A percentile compares a stretch with the other conserved stretches of the same genome.
phyloP scores from a whole-genome alignment of 2,113 vertebrate species.

The Ranitomeya variabilis region DNA sequence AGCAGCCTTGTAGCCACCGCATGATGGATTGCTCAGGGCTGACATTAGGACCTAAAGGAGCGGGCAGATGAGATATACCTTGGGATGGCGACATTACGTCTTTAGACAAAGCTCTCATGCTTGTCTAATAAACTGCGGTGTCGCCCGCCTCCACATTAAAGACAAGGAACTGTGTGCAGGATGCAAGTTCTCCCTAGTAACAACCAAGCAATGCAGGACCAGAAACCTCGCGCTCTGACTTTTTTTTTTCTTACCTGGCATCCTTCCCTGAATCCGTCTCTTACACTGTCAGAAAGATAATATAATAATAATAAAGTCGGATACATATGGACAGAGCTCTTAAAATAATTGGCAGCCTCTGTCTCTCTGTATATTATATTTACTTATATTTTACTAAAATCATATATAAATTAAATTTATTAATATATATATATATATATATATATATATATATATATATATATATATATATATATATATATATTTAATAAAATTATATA shows the following conservation, averaged over 20 bases:
- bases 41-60: neutral
- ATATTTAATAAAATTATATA: no score
- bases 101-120: neutral
- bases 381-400: no score
- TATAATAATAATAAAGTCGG: no score
- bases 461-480: no score
- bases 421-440: no score
- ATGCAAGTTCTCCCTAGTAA: neutral
- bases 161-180: neutral
- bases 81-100: conserved; percentile 1
- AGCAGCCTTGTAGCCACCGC: conserved; percentile 3
- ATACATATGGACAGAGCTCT: neutral
- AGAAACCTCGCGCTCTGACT: neutral
- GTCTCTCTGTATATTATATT: neutral
- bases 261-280: neutral
- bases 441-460: no score
- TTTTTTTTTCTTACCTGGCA: neutral
- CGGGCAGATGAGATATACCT: neutral
- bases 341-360: neutral
- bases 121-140: neutral
- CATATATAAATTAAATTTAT: no score
- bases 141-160: neutral
- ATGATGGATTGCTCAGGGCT: conserved; percentile 33
- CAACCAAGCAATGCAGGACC: neutral
- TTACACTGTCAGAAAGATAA: no score